A percentile compares a stretch with the other conserved stretches of the same genome.
These are phyloP conservation scores for Chaenogobius annularis DNA, from an alignment of 2,113 vertebrate species.

Conservation along the genomic window DNA sequence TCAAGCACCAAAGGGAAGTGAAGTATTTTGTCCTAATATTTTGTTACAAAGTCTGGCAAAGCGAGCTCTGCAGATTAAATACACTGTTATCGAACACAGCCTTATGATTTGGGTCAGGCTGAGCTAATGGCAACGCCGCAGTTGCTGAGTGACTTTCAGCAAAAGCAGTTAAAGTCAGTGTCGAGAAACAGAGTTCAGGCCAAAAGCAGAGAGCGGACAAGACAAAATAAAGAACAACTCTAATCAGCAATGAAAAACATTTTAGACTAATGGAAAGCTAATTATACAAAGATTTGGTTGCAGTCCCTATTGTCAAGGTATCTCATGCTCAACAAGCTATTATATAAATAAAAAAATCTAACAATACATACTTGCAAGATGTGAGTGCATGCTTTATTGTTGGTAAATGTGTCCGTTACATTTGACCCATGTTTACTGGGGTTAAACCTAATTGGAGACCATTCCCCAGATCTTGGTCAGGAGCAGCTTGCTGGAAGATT, in stretches of 20 bases:
- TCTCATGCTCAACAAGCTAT: no score
- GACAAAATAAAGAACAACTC: background rate
- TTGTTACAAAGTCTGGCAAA: background rate
- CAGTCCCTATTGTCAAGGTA: no score
- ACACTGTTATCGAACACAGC: background rate
- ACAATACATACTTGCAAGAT: no score
- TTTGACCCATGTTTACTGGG: no score
- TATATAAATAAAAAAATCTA: no score
- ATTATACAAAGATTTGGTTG: no score
- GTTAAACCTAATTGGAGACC: no score
- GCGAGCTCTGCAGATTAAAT: background rate
- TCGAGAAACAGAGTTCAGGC: background rate
- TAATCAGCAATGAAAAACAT: background rate
- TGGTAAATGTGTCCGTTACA: no score
- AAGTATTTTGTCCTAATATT: constrained; percentile 12
- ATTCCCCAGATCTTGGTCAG: no score
- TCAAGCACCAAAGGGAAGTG: constrained; percentile 1
- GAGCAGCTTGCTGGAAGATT: no score
- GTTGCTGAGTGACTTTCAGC: constrained; percentile 1
- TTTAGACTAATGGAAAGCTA: no score
- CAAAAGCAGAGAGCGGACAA: background rate
- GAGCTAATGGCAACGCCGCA: background rate
- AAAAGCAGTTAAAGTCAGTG: background rate
- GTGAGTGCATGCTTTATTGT: no score
- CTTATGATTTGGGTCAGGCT: background rate